Base-by-base conservation (phyloP, 2,797 vertebrate genomes). In the Lutjanus argentimaculatus region DNA sequence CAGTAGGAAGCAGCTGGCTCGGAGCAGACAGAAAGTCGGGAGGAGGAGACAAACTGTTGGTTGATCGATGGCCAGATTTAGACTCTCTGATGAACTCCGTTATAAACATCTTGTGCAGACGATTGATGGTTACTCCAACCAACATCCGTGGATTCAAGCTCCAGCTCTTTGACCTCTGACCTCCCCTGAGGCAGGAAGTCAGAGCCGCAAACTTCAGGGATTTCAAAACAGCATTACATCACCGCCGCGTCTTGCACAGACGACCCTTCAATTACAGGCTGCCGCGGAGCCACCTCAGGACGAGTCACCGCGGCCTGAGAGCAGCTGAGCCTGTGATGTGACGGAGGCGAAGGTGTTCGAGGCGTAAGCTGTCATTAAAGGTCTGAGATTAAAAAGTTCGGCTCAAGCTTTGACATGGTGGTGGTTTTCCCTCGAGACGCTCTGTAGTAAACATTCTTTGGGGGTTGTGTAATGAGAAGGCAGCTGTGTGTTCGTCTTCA, bases 401-500 rank as follows among this genome's bases (percentile, higher is more conserved):
- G 48, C 55, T 67, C 86, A 40, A 65, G 88, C 84, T 66, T 42
- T n/a, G 81, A 85, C 86, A 58, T 12, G 64, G 67, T 14, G 67
- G 67, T 36, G 22, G 48, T 68, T 79, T 79, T 16, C 70, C 68
- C 75, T 16, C 0, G 16, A 74, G 81, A 75, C 9, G 1, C 70
- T 63, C 36, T 73, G 83, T 73, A 72, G 86, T 90, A 88, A 90
- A 91, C 88, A 93, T 94, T 93, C 91, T 67, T 94, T 7, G 1
- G 59, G 6, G 63, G 48, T 74, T 76, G 80, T 49, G 91, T 93
- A 88, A 93, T 88, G 85, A 84, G 69, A 87, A 86, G 81, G 70
- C 91, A 93, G 92, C 87, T 93, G 93, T 49, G 71, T 17, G 85
- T 81, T 53, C 3, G 42, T 82, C 82, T 64, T 74, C 80, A 75